Evolutionary conservation across 2,797 vertebrate genomes (phyloP).

Genomic region (Petrocephalus sullivani): DNA sequence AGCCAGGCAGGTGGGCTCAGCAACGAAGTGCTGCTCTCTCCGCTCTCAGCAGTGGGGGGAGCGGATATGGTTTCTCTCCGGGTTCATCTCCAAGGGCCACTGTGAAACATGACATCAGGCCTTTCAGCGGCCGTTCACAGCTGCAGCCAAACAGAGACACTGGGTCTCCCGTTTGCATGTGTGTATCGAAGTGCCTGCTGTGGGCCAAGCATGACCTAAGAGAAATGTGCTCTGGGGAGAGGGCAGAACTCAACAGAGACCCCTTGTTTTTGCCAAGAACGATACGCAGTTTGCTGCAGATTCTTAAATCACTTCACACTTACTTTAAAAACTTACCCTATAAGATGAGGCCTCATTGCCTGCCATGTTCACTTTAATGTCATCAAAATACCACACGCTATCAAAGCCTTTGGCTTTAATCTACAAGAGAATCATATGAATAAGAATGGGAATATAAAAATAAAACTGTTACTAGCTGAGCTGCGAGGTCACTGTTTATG

Average conservation of each 20-base stretch:
- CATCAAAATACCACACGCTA: background rate
- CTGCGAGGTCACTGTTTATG: background rate
- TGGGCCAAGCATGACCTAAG: background rate
- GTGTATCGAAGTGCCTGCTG: background rate
- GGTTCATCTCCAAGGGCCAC: slow-evolving; percentile 36
- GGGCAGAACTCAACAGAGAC: background rate
- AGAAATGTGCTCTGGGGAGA: background rate
- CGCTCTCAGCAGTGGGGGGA: slow-evolving; percentile 29
- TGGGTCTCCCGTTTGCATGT: slow-evolving; percentile 20
- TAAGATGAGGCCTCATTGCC: background rate
- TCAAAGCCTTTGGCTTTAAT: background rate
- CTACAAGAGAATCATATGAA: background rate
- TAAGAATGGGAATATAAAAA: background rate
- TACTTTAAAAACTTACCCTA: background rate
- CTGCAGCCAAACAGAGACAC: slow-evolving; percentile 45
- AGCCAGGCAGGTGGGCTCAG: slow-evolving; percentile 46
- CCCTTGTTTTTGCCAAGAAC: background rate
- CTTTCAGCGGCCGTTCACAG: slow-evolving; percentile 48
- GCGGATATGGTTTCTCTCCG: slow-evolving; percentile 51
- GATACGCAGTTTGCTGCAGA: background rate
- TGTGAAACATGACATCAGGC: slow-evolving; percentile 56
- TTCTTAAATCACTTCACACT: background rate
- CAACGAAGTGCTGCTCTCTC: slow-evolving; percentile 35
- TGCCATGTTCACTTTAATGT: background rate
- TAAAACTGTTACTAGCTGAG: background rate